Evolutionary conservation across 2,888 invertebrate species (phyloP), one percentile per base, ranked within the genome.

Genomic region (Atrina japonica): DNA sequence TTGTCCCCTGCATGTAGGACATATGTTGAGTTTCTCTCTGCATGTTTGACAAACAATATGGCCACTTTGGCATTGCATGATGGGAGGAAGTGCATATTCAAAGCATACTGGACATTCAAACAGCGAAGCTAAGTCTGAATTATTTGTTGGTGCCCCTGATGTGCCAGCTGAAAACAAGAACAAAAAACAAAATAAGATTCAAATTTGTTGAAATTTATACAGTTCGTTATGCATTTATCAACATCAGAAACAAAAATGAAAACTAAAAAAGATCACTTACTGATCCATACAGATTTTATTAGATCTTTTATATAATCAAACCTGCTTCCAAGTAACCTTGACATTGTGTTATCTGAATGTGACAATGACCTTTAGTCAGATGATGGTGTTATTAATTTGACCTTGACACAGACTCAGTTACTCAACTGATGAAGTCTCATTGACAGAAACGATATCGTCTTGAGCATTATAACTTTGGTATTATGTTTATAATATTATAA

Each of bases 1-100:
- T 41, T 98, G 97, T 73, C 99, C 99, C 77, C 99, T 94, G 91
- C 99, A 99, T 73, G 98, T 99, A 52, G 99, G 99, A 92, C 99
- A 99, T 91, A 97, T 97, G 78, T 96, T 95, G 77, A 99, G 93
- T 91, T 99, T 99, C 67, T 98, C 97, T 76, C 99, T 94, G 92
- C 99, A 99, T 89, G 95, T 96, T 76, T 97, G 96, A 92, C 99
- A 99, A 72, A 99, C 98, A 88, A 99, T 94, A 92, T 99, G 99
- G 75, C 99, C 99, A 91, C 97, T 97, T 91, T 97, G 97, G 91
- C 99, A 99, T 81, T 99, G 99, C 91, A 98, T 93, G 86, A 99
- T 99, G 45, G 99, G 99, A 78, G 99, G 99, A 89, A 99, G 93
- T 78, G 99, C 99, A 93, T 98, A 99, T 92, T 99, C 99, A 91